phyloP scores from a whole-genome alignment of 2,888 invertebrate genomes.

The Endotricha flammealis region DNA sequence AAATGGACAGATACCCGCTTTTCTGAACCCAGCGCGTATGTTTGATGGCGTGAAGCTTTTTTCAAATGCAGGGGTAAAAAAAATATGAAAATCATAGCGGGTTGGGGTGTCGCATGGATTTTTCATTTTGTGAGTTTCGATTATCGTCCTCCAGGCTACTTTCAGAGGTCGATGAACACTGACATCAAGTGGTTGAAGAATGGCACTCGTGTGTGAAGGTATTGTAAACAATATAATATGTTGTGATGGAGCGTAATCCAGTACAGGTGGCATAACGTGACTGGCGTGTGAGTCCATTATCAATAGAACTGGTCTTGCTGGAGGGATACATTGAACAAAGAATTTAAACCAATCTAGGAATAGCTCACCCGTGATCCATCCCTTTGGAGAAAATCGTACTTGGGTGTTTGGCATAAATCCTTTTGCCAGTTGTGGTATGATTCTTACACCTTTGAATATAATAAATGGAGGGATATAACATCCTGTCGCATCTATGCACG shows the following conservation, averaged over 20 bases:
- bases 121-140: constrained; percentile 13
- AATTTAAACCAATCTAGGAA: constrained; percentile 23
- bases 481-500: neutral
- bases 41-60: constrained; percentile 15
- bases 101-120: constrained; percentile 13
- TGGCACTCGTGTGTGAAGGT: constrained; percentile 20
- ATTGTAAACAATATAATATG: constrained; percentile 22
- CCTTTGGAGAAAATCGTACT: constrained; percentile 23
- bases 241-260: constrained; percentile 15
- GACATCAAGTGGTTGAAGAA: constrained; percentile 21
- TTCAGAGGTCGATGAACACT: constrained; percentile 16
- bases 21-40: neutral
- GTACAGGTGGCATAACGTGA: constrained; percentile 19
- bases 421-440: constrained; percentile 14
- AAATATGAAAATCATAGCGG: constrained; percentile 17
- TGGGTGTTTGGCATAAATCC: constrained; percentile 24
- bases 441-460: constrained; percentile 22
- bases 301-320: constrained; percentile 19
- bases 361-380: constrained; percentile 24
- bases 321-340: constrained; percentile 20
- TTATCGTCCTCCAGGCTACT: constrained; percentile 15
- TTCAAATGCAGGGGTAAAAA: constrained; percentile 18
- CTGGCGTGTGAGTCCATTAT: constrained; percentile 25
- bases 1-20: neutral
- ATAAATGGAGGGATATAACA: constrained; percentile 9